These are phyloP conservation scores for Drosophila anomelani DNA, from an alignment of 2,888 invertebrate genomes.

Conservation along the genomic window DNA sequence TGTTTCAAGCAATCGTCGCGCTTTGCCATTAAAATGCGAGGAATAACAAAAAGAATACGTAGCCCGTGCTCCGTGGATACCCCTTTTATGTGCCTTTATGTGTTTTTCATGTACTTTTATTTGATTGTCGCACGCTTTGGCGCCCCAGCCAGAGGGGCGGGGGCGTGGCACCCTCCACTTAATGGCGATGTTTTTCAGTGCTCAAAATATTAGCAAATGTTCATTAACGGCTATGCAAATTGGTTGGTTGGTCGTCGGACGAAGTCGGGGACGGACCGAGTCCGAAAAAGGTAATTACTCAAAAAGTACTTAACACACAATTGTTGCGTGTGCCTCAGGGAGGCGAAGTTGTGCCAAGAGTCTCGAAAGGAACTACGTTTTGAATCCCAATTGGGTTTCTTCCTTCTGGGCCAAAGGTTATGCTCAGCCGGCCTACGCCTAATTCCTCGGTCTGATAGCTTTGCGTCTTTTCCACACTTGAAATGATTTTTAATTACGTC, in stretches of 20 bases:
- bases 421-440: conserved; percentile 4
- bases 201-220: conserved; percentile 79
- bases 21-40: conserved; percentile 66
- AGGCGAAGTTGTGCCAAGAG: not conserved
- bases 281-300: conserved; percentile 61
- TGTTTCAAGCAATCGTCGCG: conserved; percentile 77
- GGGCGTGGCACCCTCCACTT: conserved; percentile 43
- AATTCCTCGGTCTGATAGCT: conserved; percentile 19
- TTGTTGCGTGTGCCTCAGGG: conserved; percentile 37
- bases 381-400: conserved; percentile 18
- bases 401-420: not conserved
- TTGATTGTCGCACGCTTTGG: conserved; percentile 78
- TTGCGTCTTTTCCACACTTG: conserved; percentile 32
- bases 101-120: conserved; percentile 80
- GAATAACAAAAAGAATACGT: conserved; percentile 28
- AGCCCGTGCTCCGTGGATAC: conserved; percentile 48
- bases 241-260: conserved; percentile 59
- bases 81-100: conserved; percentile 78
- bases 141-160: conserved; percentile 36
- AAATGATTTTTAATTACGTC: conserved; percentile 47
- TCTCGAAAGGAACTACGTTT: conserved; percentile 3
- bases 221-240: conserved; percentile 79
- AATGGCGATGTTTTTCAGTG: conserved; percentile 72
- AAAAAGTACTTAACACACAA: conserved; percentile 73
- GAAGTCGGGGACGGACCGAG: conserved; percentile 45